Conservation (phyloP, 1,140 invertebrate species). For the Rhyacophila brunnea region DNA sequence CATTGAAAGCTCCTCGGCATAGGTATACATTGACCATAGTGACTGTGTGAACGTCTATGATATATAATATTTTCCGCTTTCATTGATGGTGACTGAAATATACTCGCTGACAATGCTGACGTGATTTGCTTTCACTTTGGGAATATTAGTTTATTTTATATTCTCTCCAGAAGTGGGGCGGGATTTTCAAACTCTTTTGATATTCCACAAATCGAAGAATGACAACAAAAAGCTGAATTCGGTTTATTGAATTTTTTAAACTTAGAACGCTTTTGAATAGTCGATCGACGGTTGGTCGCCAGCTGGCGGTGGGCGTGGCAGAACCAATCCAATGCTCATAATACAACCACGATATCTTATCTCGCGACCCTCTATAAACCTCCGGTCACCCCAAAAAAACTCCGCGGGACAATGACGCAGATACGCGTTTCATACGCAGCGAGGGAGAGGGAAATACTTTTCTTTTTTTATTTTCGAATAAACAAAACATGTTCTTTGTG, state of each 20-base stretch:
- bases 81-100: too few relatives aligned
- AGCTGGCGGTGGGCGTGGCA: slow-evolving; percentile 27
- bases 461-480: slow-evolving; percentile 15
- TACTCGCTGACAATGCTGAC: too few relatives aligned
- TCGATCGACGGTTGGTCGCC: slow-evolving; percentile 27
- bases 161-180: too few relatives aligned
- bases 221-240: not conserved
- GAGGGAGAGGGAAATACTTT: slow-evolving; percentile 5
- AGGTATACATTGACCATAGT: too few relatives aligned
- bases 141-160: too few relatives aligned
- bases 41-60: too few relatives aligned
- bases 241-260: slow-evolving; percentile 2
- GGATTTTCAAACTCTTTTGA: too few relatives aligned
- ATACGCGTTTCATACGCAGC: not conserved
- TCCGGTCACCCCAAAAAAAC: slow-evolving; percentile 15
- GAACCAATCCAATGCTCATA: slow-evolving; percentile 28
- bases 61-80: too few relatives aligned
- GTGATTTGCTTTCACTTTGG: too few relatives aligned
- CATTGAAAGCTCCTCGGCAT: too few relatives aligned
- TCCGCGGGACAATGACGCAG: slow-evolving; percentile 2
- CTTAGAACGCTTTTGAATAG: slow-evolving; percentile 9
- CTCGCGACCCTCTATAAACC: slow-evolving; percentile 14
- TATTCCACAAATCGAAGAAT: too few relatives aligned
- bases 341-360: slow-evolving; percentile 30
- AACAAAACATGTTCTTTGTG: slow-evolving; percentile 25